These are phyloP conservation scores for Halocaridina rubra DNA, from an alignment of 2,888 invertebrate genomes.

Conservation along the genomic window DNA sequence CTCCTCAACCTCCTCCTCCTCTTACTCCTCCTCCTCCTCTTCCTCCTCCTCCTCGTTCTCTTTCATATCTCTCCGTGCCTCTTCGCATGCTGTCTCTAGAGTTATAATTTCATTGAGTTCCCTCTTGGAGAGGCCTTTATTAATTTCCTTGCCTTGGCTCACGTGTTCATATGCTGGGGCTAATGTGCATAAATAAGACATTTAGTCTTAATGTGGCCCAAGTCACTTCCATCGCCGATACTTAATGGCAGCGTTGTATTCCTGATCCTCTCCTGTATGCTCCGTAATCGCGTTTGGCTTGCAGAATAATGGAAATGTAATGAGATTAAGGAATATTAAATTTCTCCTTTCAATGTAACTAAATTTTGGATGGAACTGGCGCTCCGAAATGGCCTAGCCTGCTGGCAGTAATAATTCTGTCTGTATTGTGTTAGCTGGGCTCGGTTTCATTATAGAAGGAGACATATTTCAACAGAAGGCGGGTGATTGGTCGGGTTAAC, in stretches of 20 bases:
- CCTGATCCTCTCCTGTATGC: conserved; percentile 40
- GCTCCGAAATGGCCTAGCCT: conserved; percentile 36
- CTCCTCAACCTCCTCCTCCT: neutral
- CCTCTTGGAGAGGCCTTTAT: conserved; percentile 28
- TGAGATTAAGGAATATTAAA: conserved; percentile 62
- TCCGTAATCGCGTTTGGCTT: conserved; percentile 60
- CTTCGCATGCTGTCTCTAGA: neutral
- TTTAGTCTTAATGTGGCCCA: conserved; percentile 21
- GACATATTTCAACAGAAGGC: conserved; percentile 47
- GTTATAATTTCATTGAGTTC: conserved; percentile 46
- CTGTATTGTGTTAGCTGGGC: conserved; percentile 58
- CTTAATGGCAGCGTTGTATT: conserved; percentile 28
- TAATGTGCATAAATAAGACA: conserved; percentile 52
- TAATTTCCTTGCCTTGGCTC: conserved; percentile 39
- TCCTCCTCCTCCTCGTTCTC: neutral
- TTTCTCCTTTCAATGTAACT: conserved; percentile 62
- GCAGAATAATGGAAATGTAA: conserved; percentile 62
- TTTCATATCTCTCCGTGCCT: neutral
- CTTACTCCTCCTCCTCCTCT: neutral
- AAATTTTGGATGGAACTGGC: conserved; percentile 49
- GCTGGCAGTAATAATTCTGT: conserved; percentile 54
- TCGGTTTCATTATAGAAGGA: conserved; percentile 51
- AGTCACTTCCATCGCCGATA: conserved; percentile 45
- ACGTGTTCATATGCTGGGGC: conserved; percentile 44
- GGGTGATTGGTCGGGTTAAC: conserved; percentile 40